Evolutionary conservation across 2,797 vertebrate genomes (phyloP), one percentile per base, ranked within the genome.

Genomic region (Lepilemur septentrionalis): DNA sequence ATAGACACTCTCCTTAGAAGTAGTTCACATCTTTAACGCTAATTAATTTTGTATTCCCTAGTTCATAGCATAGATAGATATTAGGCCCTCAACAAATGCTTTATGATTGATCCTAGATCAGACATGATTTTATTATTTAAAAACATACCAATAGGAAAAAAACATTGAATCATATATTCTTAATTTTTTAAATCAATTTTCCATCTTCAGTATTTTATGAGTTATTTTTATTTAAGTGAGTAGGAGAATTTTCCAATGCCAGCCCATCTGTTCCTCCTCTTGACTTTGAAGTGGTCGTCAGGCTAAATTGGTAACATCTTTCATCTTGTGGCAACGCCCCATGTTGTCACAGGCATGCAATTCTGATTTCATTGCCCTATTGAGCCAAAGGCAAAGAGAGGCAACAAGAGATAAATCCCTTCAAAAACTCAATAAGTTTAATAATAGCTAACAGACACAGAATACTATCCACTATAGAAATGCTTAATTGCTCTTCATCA

Each of bases 351-450:
- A 96, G 91, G 89, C 91, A 80, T 87, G 92, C 96, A 95, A 95
- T 97, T 97, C 89, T 61, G 23, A 96, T 97, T 97, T 97, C 97
- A 97, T 97, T 95, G 96, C 96, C 94, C 80, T 96, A 95, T 85
- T 96, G 94, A 96, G 97, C 96, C 96, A 98, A 96, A 97, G 94
- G 96, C 96, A 97, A 97, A 94, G 91, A 89, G 89, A 97, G 86
- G 80, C 96, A 93, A 96, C 80, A 82, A 97, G 85, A 96, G 94
- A 97, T 96, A 97, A 97, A 97, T 93, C 92, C 97, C 93, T 93
- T 96, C 94, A 90, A 96, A 97, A 95, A 94, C 97, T 97, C 96
- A 97, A 83, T 95, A 95, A 97, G 93, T 97, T 97, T 97, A 96
- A 97, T 97, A 97, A 97, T 89, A 97, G 96, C 96, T 91, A 97